Evolutionary conservation across 2,888 invertebrate species (phyloP).

Genomic region (Philopedon plagiatum): DNA sequence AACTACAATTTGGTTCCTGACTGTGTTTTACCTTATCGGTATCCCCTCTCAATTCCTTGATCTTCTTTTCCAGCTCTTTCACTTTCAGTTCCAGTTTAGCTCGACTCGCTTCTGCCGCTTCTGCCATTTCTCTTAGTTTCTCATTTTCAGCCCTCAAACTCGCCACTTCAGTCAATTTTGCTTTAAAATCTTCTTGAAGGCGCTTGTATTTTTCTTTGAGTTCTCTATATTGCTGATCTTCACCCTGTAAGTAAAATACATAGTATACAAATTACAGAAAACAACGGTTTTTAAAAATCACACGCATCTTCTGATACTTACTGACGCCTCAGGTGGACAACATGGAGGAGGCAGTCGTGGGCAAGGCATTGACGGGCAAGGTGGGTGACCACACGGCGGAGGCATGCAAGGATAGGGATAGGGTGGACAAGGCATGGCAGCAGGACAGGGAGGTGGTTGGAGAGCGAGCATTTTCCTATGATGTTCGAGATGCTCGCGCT

Average conservation of each 20-base stretch:
- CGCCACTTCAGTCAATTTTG: constrained; percentile 78
- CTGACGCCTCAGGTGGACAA: constrained; percentile 44
- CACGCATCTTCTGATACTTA: too few relatives aligned
- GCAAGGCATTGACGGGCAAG: constrained; percentile 31
- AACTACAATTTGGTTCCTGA: too few relatives aligned
- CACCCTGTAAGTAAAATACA: constrained; percentile 13
- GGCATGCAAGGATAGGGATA: constrained; percentile 56
- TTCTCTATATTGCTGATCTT: constrained; percentile 73
- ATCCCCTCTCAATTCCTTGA: constrained; percentile 67
- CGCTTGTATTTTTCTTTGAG: constrained; percentile 75
- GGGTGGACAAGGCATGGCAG: constrained; percentile 46
- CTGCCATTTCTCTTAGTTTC: constrained; percentile 67
- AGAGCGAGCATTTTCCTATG: constrained; percentile 65
- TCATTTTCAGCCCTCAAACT: constrained; percentile 71
- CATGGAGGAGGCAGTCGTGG: constrained; percentile 34
- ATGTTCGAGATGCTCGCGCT: constrained; percentile 70
- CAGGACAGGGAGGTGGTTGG: constrained; percentile 57
- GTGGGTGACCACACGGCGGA: constrained; percentile 42
- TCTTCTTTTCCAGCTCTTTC: constrained; percentile 72
- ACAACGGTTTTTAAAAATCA: too few relatives aligned
- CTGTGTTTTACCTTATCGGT: constrained; percentile 58
- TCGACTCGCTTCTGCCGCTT: constrained; percentile 68
- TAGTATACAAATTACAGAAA: not conserved
- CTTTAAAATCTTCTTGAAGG: constrained; percentile 78
- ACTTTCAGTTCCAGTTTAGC: constrained; percentile 74